These are phyloP conservation scores for Drosophila arizonae DNA, from an alignment of 1,140 invertebrate genomes.

Conservation along the genomic window DNA sequence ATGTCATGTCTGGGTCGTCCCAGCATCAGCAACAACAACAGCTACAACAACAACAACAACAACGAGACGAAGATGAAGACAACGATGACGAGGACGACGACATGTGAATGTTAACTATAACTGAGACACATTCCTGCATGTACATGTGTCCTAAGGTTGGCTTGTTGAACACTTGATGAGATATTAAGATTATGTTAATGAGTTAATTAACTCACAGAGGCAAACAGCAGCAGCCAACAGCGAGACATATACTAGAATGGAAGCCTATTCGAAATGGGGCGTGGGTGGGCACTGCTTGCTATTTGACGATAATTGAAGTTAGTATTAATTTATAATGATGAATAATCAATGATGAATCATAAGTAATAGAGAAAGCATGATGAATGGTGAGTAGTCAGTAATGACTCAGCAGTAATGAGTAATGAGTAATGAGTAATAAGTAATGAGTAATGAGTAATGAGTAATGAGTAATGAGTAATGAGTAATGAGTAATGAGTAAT, in stretches of 20 bases:
- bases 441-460: background rate
- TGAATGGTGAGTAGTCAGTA: background rate
- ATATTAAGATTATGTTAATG: conserved; percentile 81
- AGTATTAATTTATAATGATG: background rate
- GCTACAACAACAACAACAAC: background rate
- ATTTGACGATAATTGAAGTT: conserved; percentile 28
- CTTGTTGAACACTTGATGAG: conserved; percentile 72
- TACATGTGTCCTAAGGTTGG: conserved; percentile 42
- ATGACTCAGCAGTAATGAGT: background rate
- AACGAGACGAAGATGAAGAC: too few species aligned
- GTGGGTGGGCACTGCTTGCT: background rate
- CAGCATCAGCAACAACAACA: background rate
- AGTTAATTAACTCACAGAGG: conserved; percentile 76
- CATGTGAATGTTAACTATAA: conserved; percentile 42
- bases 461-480: background rate
- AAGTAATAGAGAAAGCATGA: background rate
- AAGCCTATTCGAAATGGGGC: background rate
- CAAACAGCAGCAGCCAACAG: conserved; percentile 40
- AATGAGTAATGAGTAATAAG: background rate
- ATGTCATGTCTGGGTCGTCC: conserved; percentile 23
- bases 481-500: background rate
- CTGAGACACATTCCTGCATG: conserved; percentile 26
- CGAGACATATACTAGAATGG: background rate
- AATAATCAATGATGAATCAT: background rate
- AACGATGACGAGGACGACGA: background rate